Evolutionary conservation across 2,888 invertebrate species (phyloP).

Genomic region (Ferrisia virgata): DNA sequence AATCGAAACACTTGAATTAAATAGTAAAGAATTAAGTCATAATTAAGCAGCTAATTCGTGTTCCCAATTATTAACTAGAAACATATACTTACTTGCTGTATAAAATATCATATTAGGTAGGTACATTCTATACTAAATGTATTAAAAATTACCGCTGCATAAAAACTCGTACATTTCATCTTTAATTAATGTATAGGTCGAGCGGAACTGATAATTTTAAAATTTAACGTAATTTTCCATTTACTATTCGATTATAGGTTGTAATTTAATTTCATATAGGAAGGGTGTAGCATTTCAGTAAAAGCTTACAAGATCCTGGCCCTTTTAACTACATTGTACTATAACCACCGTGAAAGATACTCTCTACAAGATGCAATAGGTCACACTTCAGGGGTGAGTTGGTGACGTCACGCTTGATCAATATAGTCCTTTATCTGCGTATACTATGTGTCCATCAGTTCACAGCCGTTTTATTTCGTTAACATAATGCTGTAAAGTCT

Average conservation of each 20-base stretch:
- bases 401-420: constrained; percentile 45
- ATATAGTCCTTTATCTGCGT: constrained; percentile 44
- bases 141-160: not conserved
- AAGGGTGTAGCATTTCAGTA: constrained; percentile 40
- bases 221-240: constrained; percentile 18
- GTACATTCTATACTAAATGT: not conserved
- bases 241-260: constrained; percentile 16
- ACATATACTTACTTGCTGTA: no score
- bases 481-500: constrained; percentile 24
- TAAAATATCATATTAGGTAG: no score
- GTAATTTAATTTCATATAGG: constrained; percentile 22
- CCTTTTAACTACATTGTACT: constrained; percentile 18
- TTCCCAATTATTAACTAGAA: not conserved
- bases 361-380: constrained; percentile 41
- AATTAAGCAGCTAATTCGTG: not conserved
- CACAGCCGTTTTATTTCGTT: constrained; percentile 30
- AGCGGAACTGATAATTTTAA: not conserved
- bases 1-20: not conserved
- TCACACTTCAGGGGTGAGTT: constrained; percentile 38
- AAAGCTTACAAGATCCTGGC: constrained; percentile 35
- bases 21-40: not conserved
- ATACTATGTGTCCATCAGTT: constrained; percentile 39
- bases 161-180: not conserved
- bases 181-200: not conserved
- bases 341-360: constrained; percentile 31